Evolutionary conservation across 2,113 vertebrate species (phyloP).

Genomic region (Fregetta grallaria): DNA sequence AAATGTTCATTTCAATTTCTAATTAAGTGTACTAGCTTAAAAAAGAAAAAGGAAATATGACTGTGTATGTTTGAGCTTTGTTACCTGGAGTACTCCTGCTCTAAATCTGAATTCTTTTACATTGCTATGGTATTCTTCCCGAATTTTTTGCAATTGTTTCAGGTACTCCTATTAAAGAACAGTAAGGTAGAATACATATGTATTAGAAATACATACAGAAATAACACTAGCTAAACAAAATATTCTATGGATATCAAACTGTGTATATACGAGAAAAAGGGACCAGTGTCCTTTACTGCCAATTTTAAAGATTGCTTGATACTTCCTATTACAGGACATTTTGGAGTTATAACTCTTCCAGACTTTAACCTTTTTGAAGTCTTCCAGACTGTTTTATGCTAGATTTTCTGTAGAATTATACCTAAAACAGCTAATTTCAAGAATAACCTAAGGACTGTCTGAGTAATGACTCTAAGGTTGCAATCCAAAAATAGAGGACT

Average conservation of each 20-base stretch:
- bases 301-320: neutral
- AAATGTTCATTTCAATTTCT: neutral
- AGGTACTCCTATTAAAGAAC: constrained; percentile 82
- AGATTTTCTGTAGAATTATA: neutral
- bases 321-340: neutral
- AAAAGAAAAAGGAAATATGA: neutral
- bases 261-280: neutral
- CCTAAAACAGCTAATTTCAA: neutral
- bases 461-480: neutral
- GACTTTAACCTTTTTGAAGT: neutral
- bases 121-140: constrained; percentile 83
- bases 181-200: neutral
- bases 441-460: neutral
- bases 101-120: constrained; percentile 79
- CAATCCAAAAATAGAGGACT: neutral
- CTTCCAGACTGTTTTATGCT: neutral
- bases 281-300: neutral
- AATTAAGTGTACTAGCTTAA: neutral
- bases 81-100: constrained; percentile 77
- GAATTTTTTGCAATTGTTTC: constrained; percentile 82
- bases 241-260: neutral
- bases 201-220: neutral
- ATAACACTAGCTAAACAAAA: neutral
- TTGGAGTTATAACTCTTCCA: neutral
- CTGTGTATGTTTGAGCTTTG: neutral